Percentiles rank a stretch among this genome's conserved stretches.
Evolutionary conservation across 1,140 invertebrate genomes (phyloP).

Genomic region (Amyelois transitella): DNA sequence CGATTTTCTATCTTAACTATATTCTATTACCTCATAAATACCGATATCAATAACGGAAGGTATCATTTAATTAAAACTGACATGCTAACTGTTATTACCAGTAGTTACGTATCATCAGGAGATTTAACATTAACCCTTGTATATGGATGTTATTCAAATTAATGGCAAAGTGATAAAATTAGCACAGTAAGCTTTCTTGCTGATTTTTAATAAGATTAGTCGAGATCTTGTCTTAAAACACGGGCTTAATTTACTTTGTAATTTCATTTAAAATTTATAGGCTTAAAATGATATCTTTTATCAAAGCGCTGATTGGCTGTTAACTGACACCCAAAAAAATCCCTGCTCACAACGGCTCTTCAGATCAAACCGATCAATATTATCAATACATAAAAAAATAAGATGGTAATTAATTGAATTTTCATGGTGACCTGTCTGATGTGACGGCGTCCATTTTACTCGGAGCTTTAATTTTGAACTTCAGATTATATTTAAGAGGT

Average conservation of each 20-base stretch:
- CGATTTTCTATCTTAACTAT: no score
- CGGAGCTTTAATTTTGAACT: slow-evolving; percentile 28
- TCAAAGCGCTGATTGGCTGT: not conserved
- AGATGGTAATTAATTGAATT: slow-evolving; percentile 49
- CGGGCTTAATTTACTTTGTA: no score
- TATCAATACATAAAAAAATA: slow-evolving; percentile 5
- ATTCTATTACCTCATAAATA: not conserved
- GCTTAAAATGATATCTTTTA: not conserved
- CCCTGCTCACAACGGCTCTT: not conserved
- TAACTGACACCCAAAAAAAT: not conserved
- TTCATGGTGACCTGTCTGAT: slow-evolving; percentile 36
- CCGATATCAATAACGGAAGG: not conserved
- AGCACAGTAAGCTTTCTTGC: not conserved
- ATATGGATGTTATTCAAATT: not conserved
- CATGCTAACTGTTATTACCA: not conserved
- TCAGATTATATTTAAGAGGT: slow-evolving; percentile 7
- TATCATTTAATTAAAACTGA: not conserved
- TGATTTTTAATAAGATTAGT: not conserved
- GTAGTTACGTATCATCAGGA: not conserved
- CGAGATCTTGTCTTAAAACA: no score
- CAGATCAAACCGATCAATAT: not conserved
- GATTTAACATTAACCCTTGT: not conserved
- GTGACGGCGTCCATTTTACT: slow-evolving; percentile 30
- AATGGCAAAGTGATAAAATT: not conserved
- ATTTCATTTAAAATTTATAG: not conserved